phyloP scores from a whole-genome alignment of 2,888 invertebrate species.

The Druceiella hillmani region DNA sequence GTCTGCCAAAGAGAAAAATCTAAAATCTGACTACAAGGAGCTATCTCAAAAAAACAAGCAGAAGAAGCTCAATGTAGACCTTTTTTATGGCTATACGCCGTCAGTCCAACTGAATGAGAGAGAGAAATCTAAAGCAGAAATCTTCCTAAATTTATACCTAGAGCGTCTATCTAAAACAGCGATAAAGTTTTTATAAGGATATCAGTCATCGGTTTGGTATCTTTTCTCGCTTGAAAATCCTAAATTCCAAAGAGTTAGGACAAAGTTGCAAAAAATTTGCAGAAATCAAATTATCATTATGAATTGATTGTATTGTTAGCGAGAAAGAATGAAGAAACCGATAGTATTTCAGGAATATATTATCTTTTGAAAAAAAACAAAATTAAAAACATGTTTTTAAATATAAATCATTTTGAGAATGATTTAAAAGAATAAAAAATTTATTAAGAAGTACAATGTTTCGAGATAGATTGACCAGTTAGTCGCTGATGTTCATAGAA shows the following conservation, averaged over 20 bases:
- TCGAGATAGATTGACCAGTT: slow-evolving; percentile 16
- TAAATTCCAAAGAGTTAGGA: slow-evolving; percentile 15
- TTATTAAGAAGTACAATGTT: slow-evolving; percentile 19
- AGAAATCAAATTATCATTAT: slow-evolving; percentile 9
- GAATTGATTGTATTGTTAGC: slow-evolving; percentile 10
- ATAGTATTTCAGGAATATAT: slow-evolving; percentile 11
- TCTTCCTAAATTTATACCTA: slow-evolving; percentile 21
- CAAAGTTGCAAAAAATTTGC: no score
- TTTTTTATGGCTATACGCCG: no score
- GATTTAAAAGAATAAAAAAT: slow-evolving; percentile 19
- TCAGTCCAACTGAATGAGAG: slow-evolving; percentile 13
- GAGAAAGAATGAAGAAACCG: no score
- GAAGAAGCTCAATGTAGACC: slow-evolving; percentile 13
- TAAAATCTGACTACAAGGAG: slow-evolving; percentile 17
- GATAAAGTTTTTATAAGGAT: slow-evolving; percentile 13
- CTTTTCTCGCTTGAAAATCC: no score
- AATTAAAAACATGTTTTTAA: slow-evolving; percentile 16
- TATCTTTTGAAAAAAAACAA: slow-evolving; percentile 15
- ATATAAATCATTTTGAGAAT: slow-evolving; percentile 19
- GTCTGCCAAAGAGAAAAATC: slow-evolving; percentile 13
- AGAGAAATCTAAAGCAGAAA: slow-evolving; percentile 19
- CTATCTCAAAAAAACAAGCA: slow-evolving; percentile 17
- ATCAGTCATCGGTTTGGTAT: slow-evolving; percentile 16
- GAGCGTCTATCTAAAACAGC: slow-evolving; percentile 17
- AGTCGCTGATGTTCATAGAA: slow-evolving; percentile 19